Conservation (phyloP, 2,888 invertebrate species). For the Drosophila pegasa region DNA sequence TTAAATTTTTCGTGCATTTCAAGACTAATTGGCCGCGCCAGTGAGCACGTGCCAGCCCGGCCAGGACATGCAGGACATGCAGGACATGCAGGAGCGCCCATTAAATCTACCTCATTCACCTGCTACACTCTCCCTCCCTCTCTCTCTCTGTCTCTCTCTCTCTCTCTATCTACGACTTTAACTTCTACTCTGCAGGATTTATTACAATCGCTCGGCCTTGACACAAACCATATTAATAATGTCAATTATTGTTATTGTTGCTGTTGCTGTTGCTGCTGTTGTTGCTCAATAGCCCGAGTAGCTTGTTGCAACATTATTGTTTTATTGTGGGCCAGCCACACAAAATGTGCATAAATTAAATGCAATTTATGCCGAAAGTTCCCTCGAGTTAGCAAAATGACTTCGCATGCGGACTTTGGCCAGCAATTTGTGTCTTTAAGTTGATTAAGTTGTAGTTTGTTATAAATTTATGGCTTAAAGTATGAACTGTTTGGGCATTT, state of each 20-base stretch:
- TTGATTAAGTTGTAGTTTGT: constrained; percentile 10
- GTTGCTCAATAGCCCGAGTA: constrained; percentile 24
- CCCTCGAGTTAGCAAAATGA: constrained; percentile 33
- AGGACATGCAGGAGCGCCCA: constrained; percentile 18
- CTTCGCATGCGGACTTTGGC: constrained; percentile 5
- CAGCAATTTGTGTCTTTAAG: constrained; percentile 13
- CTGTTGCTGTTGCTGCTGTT: constrained; percentile 17
- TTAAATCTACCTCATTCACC: background rate
- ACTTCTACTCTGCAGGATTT: constrained; percentile 6
- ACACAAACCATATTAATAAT: constrained; percentile 41
- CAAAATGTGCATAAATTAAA: constrained; percentile 67
- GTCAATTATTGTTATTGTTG: constrained; percentile 44
- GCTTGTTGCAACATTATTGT: constrained; percentile 41
- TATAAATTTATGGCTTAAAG: constrained; percentile 5
- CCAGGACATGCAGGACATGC: background rate
- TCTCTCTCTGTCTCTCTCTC: too few species aligned
- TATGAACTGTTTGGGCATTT: background rate
- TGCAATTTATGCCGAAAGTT: constrained; percentile 59
- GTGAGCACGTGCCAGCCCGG: constrained; percentile 27
- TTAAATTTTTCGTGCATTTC: constrained; percentile 73
- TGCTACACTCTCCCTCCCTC: background rate
- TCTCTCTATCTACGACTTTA: background rate
- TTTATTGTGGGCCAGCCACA: constrained; percentile 9
- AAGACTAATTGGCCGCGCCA: constrained; percentile 60
- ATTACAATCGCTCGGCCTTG: constrained; percentile 16